phyloP scores from a whole-genome alignment of 2,113 vertebrate genomes.

The Cololabis saira region DNA sequence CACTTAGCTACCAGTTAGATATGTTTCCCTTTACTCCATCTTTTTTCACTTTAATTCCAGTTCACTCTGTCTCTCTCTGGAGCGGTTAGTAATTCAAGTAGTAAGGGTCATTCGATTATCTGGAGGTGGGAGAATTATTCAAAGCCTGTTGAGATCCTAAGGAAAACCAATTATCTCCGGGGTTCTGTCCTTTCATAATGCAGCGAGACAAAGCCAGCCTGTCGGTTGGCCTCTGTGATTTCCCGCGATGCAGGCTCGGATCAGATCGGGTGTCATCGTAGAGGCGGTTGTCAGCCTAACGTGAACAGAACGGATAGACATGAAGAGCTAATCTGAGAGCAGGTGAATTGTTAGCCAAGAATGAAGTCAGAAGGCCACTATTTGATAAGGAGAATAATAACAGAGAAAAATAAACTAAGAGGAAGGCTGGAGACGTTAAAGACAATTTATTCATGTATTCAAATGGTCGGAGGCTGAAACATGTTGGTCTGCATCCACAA shows the following conservation, averaged over 20 bases:
- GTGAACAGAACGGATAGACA: not conserved
- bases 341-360: no score
- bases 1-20: no score
- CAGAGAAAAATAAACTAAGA: no score
- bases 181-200: slow-evolving; percentile 65
- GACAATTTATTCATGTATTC: no score
- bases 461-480: no score
- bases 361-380: no score
- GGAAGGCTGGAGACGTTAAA: no score
- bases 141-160: slow-evolving; percentile 70
- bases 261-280: slow-evolving; percentile 25
- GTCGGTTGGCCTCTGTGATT: slow-evolving; percentile 42
- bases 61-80: slow-evolving; percentile 21
- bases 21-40: no score
- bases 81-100: slow-evolving; percentile 67
- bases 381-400: no score
- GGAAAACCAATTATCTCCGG: slow-evolving; percentile 72
- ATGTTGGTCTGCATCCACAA: no score
- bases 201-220: slow-evolving; percentile 32
- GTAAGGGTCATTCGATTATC: slow-evolving; percentile 60
- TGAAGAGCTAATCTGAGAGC: no score
- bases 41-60: slow-evolving; percentile 26
- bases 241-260: slow-evolving; percentile 15
- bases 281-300: slow-evolving; percentile 6
- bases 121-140: slow-evolving; percentile 63